phyloP scores from a whole-genome alignment of 2,888 invertebrate species.

The Perithous albicinctus region DNA sequence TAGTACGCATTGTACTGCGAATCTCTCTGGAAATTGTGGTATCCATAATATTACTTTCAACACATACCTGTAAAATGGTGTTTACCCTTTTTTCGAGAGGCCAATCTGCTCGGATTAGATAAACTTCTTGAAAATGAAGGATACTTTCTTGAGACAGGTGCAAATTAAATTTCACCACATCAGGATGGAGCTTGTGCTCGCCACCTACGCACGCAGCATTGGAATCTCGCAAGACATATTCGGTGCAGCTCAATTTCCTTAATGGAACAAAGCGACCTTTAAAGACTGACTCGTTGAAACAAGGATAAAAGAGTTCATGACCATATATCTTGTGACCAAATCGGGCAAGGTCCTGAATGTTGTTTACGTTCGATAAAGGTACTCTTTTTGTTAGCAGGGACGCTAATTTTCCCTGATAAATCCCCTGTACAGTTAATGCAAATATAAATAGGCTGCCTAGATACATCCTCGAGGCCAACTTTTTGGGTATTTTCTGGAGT shows the following conservation, averaged over 20 bases:
- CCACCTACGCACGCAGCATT: not conserved
- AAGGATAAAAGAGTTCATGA: not conserved
- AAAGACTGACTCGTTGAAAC: not conserved
- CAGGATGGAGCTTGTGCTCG: not conserved
- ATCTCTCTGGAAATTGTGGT: not conserved
- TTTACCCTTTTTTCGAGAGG: not conserved
- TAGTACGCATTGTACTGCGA: too few relatives aligned
- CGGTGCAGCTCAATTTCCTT: not conserved
- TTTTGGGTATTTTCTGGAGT: not conserved
- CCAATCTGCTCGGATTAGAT: slow-evolving; percentile 13
- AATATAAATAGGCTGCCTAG: not conserved
- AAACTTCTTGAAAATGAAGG: not conserved
- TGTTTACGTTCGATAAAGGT: not conserved
- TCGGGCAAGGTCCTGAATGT: not conserved
- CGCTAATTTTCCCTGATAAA: slow-evolving; percentile 18
- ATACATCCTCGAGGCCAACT: not conserved
- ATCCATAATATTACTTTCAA: not conserved
- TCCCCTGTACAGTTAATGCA: slow-evolving; percentile 12
- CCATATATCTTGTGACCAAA: not conserved
- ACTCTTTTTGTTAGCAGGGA: not conserved
- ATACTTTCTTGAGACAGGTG: not conserved
- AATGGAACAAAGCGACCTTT: not conserved
- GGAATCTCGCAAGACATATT: not conserved
- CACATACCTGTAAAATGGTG: not conserved
- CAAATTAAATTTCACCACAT: not conserved